phyloP scores from a whole-genome alignment of 2,113 vertebrate species.

The Ardeotis arabs region DNA sequence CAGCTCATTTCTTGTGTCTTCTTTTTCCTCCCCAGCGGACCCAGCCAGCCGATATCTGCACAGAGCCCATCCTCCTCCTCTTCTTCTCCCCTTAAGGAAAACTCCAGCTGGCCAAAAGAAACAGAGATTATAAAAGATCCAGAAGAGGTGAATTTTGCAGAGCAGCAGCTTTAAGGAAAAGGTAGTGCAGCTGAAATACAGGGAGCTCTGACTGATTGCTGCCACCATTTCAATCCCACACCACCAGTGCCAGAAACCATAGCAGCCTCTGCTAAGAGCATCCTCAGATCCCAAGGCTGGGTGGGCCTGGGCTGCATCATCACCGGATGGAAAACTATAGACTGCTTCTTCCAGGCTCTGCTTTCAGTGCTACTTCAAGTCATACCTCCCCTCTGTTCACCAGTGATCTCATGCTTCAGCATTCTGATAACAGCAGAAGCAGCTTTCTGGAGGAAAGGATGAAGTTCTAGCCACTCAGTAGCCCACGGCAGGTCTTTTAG shows the following conservation, averaged over 20 bases:
- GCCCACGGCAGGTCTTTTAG: background rate
- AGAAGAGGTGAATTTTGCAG: background rate
- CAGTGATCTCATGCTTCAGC: background rate
- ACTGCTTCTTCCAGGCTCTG: background rate
- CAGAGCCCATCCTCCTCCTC: background rate
- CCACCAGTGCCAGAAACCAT: background rate
- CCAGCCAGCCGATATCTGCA: background rate
- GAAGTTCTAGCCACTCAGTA: background rate
- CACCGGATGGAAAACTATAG: background rate
- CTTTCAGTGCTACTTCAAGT: background rate
- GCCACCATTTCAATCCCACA: background rate
- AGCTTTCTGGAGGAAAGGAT: background rate
- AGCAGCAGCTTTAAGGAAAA: background rate
- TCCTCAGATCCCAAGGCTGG: background rate
- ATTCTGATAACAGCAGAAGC: background rate
- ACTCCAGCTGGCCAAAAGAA: slow-evolving; percentile 5
- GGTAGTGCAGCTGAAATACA: background rate
- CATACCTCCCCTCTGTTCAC: background rate
- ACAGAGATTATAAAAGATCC: background rate
- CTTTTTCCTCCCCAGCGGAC: background rate
- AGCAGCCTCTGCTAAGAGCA: background rate
- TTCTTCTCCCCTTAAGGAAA: slow-evolving; percentile 32
- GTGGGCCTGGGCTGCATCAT: background rate
- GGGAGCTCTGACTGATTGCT: background rate
- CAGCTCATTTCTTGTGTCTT: slow-evolving; percentile 20